phyloP scores from a whole-genome alignment of 2,888 invertebrate genomes.

The Odontothrips loti region DNA sequence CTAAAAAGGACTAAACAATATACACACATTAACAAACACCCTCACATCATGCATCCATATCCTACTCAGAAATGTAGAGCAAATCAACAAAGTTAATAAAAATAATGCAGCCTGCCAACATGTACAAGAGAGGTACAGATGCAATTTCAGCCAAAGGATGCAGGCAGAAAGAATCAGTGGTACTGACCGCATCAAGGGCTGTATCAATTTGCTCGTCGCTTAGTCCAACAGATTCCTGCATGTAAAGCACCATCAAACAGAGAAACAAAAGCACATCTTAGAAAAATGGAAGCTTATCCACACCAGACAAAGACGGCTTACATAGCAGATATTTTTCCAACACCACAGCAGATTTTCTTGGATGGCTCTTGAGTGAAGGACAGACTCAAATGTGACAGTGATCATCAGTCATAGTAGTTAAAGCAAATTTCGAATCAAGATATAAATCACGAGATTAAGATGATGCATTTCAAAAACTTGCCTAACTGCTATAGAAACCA shows the following conservation, averaged over 20 bases:
- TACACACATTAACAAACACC: not conserved
- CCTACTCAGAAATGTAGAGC: not conserved
- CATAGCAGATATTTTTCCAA: not conserved
- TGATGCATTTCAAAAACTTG: not conserved
- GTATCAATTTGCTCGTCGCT: conserved; percentile 17
- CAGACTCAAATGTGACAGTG: too few relatives aligned
- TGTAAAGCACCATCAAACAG: conserved; percentile 24
- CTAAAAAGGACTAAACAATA: not conserved
- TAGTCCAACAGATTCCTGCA: conserved; percentile 20
- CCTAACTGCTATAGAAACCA: not conserved
- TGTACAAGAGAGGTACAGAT: not conserved
- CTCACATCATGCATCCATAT: not conserved
- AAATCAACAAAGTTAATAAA: not conserved
- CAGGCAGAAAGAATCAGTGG: not conserved
- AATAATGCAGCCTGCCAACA: not conserved
- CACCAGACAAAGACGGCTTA: not conserved
- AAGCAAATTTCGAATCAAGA: not conserved
- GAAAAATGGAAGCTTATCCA: conserved; percentile 7
- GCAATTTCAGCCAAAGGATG: not conserved
- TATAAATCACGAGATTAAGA: not conserved
- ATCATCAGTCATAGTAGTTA: not conserved
- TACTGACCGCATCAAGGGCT: conserved; percentile 25
- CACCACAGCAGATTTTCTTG: not conserved
- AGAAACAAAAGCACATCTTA: conserved; percentile 23
- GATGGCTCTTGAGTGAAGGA: not conserved